phyloP scores from a whole-genome alignment of 2,888 invertebrate species.

The Cenopis cana region DNA sequence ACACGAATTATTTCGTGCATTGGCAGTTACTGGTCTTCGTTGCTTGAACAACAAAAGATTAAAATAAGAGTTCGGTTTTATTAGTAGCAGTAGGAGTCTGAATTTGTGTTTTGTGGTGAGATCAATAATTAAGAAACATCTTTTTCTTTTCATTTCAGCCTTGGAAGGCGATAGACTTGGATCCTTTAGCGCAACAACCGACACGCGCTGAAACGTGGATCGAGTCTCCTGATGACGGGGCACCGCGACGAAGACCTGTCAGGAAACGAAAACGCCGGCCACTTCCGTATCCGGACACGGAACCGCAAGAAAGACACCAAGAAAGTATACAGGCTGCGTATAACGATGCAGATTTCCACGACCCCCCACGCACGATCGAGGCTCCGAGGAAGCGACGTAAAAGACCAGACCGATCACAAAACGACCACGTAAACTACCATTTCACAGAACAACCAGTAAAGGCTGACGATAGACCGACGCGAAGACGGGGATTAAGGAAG shows the following conservation, averaged over 20 bases:
- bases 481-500: slow-evolving; percentile 68
- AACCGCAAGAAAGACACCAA: slow-evolving; percentile 58
- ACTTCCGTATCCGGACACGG: slow-evolving; percentile 60
- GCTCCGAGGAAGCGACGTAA: slow-evolving; percentile 66
- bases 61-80: no score
- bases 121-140: neutral
- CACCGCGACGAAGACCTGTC: slow-evolving; percentile 75
- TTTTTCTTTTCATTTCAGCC: slow-evolving; percentile 71
- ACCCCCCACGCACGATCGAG: slow-evolving; percentile 56
- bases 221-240: slow-evolving; percentile 62
- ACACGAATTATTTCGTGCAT: no score
- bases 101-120: neutral
- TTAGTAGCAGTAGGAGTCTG: no score
- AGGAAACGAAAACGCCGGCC: slow-evolving; percentile 87
- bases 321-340: slow-evolving; percentile 58
- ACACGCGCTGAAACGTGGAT: slow-evolving; percentile 64
- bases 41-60: no score
- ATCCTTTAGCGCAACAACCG: slow-evolving; percentile 56
- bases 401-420: slow-evolving; percentile 55
- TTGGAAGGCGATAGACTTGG: slow-evolving; percentile 79
- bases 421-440: slow-evolving; percentile 57
- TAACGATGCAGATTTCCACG: slow-evolving; percentile 56
- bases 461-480: slow-evolving; percentile 59
- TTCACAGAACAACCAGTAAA: slow-evolving; percentile 69
- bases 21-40: no score